phyloP scores from a whole-genome alignment of 1,140 invertebrate species.

The Meteorus sp. region DNA sequence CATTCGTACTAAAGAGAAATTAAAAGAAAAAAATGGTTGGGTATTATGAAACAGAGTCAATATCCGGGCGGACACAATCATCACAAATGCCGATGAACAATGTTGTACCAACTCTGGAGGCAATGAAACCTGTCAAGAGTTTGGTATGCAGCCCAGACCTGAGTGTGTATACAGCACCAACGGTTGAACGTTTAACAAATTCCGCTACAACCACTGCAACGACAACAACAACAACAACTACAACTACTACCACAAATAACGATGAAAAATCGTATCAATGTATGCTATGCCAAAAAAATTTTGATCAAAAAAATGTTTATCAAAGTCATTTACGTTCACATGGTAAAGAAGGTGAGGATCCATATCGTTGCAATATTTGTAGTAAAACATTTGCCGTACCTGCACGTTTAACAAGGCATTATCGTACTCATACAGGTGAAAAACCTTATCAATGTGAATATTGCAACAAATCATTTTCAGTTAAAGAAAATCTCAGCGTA shows the following conservation, averaged over 20 bases:
- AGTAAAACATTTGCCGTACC: constrained; percentile 90
- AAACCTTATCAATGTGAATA: constrained; percentile 88
- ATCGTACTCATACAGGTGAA: constrained; percentile 87
- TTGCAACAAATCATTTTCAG: constrained; percentile 89
- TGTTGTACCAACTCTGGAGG: constrained; percentile 24
- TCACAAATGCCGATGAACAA: constrained; percentile 27
- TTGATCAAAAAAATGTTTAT: constrained; percentile 63
- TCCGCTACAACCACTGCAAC: too few relatives aligned
- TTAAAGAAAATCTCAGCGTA: constrained; percentile 89
- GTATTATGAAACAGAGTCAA: constrained; percentile 38
- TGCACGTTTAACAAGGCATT: constrained; percentile 87
- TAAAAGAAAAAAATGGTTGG: constrained; percentile 43
- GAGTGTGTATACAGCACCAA: constrained; percentile 37
- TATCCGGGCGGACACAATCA: constrained; percentile 21
- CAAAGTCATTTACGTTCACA: constrained; percentile 65
- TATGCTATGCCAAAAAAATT: constrained; percentile 63
- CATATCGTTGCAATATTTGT: constrained; percentile 88
- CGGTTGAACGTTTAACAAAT: constrained; percentile 9
- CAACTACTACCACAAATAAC: too few relatives aligned
- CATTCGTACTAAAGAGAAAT: too few relatives aligned
- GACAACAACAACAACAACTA: too few relatives aligned
- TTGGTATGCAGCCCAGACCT: constrained; percentile 52
- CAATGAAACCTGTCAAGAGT: constrained; percentile 45
- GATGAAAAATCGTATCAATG: constrained; percentile 56
- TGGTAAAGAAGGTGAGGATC: constrained; percentile 69